Evolutionary conservation across 1,140 invertebrate species (phyloP), one percentile per base, ranked within the genome.

Genomic region (Limonius californicus): DNA sequence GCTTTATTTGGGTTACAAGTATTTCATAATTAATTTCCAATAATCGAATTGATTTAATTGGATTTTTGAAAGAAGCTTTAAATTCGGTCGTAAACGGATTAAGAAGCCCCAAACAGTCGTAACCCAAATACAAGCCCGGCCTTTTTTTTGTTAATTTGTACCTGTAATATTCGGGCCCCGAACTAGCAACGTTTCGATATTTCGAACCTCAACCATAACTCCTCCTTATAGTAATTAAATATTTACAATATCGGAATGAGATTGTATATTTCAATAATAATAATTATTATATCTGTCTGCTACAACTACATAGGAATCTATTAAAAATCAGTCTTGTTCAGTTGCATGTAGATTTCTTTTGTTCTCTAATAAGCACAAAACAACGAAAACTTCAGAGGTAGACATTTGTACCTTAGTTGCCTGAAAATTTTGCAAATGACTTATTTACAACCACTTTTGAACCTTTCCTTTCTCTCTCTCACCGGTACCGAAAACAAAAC

Each of bases 311-410:
- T 50, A 50, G 45, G 45, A 50, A 50, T 68, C 70, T 71, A 71
- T 67, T 71, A 61, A 71, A 71, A 71, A 71, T 71, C 70, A 71
- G 70, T 71, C 70, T 71, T 71, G 63, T 71, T 64, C 9, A 68
- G 57, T 71, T 71, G 59, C 63, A 59, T 57, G 58, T 63, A 62
- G 63, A 63, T 63, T 59, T 60, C 64, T 21, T 50, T 39, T 39
- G 23, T 27, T 27, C 23, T 45, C 42, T 45, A 39, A 67, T 64
- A 45, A 43, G 59, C 57, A 47, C 32, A 47, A 55, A 54, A 61
- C 58, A 61, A 64, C 47, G 57, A 54, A 39, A 39, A 12, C 2
- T 39, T 39, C 35, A 55, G 61, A 69, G 63, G 60, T 60, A 63
- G 60, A 60, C 53, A 59, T 61, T 66, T 63, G 62, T 63, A 63